Percentiles rank a stretch among this genome's conserved stretches.
These are phyloP conservation scores for Synaphobranchus kaupii DNA, from an alignment of 2,797 vertebrate species.

Conservation along the genomic window DNA sequence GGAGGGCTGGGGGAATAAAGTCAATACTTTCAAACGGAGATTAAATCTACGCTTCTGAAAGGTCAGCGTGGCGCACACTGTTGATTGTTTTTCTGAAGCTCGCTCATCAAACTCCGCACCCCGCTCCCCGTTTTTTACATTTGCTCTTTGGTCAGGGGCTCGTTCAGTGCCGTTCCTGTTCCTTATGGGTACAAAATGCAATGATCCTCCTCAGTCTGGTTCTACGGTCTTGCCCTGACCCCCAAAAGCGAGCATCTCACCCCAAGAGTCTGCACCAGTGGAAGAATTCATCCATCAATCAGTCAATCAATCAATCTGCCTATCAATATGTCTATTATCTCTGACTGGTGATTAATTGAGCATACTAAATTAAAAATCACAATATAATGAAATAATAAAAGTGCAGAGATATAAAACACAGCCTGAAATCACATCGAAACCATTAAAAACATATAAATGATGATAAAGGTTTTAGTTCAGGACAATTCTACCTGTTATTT, in stretches of 20 bases:
- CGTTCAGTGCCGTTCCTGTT: neutral
- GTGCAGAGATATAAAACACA: too few species aligned
- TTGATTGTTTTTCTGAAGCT: slow-evolving; percentile 74
- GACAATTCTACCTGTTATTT: neutral
- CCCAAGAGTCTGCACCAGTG: too few species aligned
- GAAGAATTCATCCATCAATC: too few species aligned
- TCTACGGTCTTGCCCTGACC: neutral
- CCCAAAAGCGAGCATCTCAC: too few species aligned
- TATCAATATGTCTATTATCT: too few species aligned
- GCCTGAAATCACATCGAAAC: too few species aligned
- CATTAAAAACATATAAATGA: too few species aligned
- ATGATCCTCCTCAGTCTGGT: neutral
- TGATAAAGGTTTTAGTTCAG: too few species aligned
- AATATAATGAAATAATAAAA: too few species aligned
- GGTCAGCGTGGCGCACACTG: slow-evolving; percentile 65
- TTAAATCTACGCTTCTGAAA: slow-evolving; percentile 67
- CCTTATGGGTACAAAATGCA: neutral
- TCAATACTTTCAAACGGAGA: slow-evolving; percentile 73
- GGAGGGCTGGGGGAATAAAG: slow-evolving; percentile 61
- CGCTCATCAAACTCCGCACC: slow-evolving; percentile 62
- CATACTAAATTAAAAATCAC: too few species aligned
- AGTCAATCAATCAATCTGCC: too few species aligned
- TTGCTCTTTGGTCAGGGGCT: neutral
- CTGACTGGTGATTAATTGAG: too few species aligned
- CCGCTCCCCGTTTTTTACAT: neutral